These are phyloP conservation scores for Xanthia icteritia DNA, from an alignment of 2,888 invertebrate species.

Conservation along the genomic window DNA sequence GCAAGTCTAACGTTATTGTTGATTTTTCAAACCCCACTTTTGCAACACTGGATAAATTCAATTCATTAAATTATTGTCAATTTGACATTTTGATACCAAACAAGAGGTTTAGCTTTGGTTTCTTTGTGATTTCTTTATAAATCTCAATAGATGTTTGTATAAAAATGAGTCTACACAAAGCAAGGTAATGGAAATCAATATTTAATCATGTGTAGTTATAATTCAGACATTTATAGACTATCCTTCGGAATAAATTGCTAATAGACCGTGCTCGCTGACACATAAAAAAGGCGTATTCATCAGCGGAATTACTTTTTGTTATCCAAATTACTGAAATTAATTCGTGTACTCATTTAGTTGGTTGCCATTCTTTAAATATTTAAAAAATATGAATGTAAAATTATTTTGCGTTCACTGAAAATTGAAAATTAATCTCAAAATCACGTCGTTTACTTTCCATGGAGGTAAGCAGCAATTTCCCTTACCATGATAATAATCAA, in stretches of 20 bases:
- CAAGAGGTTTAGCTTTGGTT: background rate
- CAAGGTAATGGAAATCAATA: constrained; percentile 73
- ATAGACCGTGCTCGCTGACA: constrained; percentile 33
- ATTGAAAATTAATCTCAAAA: background rate
- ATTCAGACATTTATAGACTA: background rate
- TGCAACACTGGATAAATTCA: background rate
- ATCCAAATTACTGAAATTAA: background rate
- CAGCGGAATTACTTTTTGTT: background rate
- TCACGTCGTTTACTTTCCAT: too few relatives aligned
- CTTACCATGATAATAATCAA: background rate
- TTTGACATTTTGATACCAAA: constrained; percentile 27
- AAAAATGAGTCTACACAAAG: constrained; percentile 83
- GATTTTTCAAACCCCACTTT: background rate
- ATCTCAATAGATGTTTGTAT: background rate
- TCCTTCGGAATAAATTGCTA: background rate
- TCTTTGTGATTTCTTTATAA: constrained; percentile 10
- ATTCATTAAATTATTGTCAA: too few relatives aligned
- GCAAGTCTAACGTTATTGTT: background rate
- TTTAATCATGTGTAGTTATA: background rate
- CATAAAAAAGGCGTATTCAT: constrained; percentile 57
- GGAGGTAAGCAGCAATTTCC: background rate
- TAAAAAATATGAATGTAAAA: background rate
- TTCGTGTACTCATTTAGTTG: background rate
- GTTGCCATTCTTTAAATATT: background rate
- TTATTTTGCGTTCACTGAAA: too few relatives aligned